phyloP scores from a whole-genome alignment of 30 jellyfish, hydroid and myxozoan species.

The Catostylus mosaicus region DNA sequence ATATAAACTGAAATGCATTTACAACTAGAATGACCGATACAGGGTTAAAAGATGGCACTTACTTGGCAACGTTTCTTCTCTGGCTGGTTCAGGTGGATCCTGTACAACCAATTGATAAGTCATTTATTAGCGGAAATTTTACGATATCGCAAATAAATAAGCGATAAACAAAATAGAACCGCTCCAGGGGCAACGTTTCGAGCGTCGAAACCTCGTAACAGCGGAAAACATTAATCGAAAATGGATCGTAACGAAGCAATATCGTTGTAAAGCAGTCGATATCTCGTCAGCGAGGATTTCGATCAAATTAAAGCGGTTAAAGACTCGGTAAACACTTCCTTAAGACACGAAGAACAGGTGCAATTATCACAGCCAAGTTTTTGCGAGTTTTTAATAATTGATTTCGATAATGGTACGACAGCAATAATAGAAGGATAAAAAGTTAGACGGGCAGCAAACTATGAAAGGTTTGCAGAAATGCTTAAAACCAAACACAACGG shows the following conservation, averaged over 20 bases:
- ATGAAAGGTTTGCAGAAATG: not conserved
- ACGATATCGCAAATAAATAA: not conserved
- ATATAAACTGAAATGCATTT: no score
- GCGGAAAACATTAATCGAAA: not conserved
- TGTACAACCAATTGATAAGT: conserved; percentile 83
- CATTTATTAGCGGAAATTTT: conserved; percentile 24
- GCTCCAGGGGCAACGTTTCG: not conserved
- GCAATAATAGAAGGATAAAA: not conserved
- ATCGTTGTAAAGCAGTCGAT: not conserved
- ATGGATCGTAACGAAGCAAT: not conserved
- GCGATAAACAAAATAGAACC: not conserved
- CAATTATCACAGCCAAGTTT: conserved; percentile 2
- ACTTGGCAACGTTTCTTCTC: conserved; percentile 88
- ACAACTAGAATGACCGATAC: no score
- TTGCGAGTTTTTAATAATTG: conserved; percentile 34
- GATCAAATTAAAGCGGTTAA: not conserved
- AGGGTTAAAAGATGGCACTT: no score
- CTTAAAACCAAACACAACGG: no score
- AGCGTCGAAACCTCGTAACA: not conserved
- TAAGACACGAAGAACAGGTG: conserved; percentile 33
- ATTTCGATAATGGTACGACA: conserved; percentile 13
- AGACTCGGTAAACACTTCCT: not conserved
- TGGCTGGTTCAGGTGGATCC: conserved; percentile 88
- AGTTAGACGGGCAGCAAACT: not conserved
- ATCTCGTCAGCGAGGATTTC: not conserved